phyloP scores from a whole-genome alignment of 2,888 invertebrate genomes.

The Trichogramma evanescens region DNA sequence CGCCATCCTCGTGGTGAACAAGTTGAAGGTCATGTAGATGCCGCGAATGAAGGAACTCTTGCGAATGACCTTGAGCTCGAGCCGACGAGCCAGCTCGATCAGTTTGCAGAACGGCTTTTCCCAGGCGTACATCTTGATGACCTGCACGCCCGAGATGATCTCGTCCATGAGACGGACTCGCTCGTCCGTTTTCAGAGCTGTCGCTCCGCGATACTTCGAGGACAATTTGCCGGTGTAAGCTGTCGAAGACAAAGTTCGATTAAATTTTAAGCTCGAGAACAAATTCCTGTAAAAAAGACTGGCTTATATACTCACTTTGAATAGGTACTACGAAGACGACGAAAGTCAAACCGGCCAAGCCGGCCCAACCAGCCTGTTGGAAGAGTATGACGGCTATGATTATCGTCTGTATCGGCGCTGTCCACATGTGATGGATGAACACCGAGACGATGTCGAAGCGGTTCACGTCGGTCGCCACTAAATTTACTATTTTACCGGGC shows the following conservation, averaged over 20 bases:
- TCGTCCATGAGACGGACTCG: conserved; percentile 74
- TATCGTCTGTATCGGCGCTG: conserved; percentile 66
- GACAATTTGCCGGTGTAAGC: conserved; percentile 43
- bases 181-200: conserved; percentile 61
- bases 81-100: conserved; percentile 54
- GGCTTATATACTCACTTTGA: conserved; percentile 57
- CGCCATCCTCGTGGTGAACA: conserved; percentile 75
- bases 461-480: conserved; percentile 81
- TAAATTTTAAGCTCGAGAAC: background rate
- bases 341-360: conserved; percentile 74
- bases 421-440: conserved; percentile 87
- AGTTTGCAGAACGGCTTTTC: conserved; percentile 63
- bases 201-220: conserved; percentile 49
- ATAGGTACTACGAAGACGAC: conserved; percentile 79
- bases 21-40: conserved; percentile 66
- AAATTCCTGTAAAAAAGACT: background rate
- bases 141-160: conserved; percentile 64
- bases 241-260: conserved; percentile 10
- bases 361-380: conserved; percentile 66
- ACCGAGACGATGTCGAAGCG: conserved; percentile 85
- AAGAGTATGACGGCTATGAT: conserved; percentile 75
- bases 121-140: conserved; percentile 75
- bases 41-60: conserved; percentile 61
- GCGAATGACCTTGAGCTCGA: conserved; percentile 52
- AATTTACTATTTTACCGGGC: conserved; percentile 47